phyloP scores from a whole-genome alignment of 2,888 invertebrate genomes.

The Oxytorus armatus region DNA sequence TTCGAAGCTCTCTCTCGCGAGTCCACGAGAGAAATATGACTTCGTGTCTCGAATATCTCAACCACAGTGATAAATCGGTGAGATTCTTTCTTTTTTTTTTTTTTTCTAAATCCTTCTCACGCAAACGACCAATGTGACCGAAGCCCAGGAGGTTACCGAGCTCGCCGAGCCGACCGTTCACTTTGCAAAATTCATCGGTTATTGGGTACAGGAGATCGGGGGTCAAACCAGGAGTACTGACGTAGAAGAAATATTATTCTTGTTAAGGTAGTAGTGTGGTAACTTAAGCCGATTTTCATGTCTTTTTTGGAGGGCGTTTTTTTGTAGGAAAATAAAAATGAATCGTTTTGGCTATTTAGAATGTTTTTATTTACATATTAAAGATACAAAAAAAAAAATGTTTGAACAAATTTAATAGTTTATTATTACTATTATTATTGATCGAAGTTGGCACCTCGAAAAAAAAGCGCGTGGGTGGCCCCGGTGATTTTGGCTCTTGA shows the following conservation, averaged over 20 bases:
- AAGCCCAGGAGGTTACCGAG: conserved; percentile 17
- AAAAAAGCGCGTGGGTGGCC: no score
- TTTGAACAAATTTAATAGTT: no score
- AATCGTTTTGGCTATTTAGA: no score
- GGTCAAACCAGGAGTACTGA: conserved; percentile 2
- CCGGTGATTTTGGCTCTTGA: no score
- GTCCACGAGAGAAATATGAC: conserved; percentile 46
- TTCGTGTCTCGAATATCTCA: conserved; percentile 64
- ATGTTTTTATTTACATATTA: no score
- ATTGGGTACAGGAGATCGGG: conserved; percentile 14
- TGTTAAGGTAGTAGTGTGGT: no score
- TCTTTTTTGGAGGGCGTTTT: no score
- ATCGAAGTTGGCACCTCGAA: no score
- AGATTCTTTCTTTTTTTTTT: not conserved
- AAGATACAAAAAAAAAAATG: no score
- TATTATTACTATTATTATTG: no score
- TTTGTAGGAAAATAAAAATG: no score
- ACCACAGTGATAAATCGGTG: conserved; percentile 61
- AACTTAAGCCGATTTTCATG: no score
- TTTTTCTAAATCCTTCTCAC: conserved; percentile 8
- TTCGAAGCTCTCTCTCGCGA: conserved; percentile 40
- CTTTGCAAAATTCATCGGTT: conserved; percentile 61
- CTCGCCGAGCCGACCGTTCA: conserved; percentile 31
- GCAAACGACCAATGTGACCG: conserved; percentile 17
- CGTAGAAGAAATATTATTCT: conserved; percentile 20